Evolutionary conservation across 2,888 invertebrate genomes (phyloP).

Genomic region (Thecocarcelia acutangulata): DNA sequence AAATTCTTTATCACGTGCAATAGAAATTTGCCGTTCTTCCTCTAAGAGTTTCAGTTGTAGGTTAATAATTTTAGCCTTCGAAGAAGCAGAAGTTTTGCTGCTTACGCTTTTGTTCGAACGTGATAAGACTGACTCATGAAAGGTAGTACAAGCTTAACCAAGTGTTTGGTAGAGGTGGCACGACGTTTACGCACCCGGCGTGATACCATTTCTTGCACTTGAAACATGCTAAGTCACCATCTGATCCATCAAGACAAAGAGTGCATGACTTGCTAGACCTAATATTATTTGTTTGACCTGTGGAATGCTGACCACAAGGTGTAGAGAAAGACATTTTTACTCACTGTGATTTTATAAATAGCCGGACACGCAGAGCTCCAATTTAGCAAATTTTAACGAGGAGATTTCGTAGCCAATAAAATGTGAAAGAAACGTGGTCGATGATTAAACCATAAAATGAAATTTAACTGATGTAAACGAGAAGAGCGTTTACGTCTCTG

Average conservation of each 20-base stretch:
- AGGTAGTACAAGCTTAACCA: slow-evolving; percentile 10
- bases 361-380: too few relatives aligned
- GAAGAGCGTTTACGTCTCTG: too few relatives aligned
- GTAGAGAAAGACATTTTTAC: too few relatives aligned
- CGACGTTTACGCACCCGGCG: slow-evolving; percentile 1
- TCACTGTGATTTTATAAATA: too few relatives aligned
- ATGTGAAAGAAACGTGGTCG: too few relatives aligned
- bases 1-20: slow-evolving; percentile 18
- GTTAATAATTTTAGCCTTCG: not conserved
- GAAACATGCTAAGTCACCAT: slow-evolving; percentile 4
- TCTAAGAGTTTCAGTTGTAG: slow-evolving; percentile 11
- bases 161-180: not conserved
- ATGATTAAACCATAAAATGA: too few relatives aligned
- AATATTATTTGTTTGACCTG: too few relatives aligned
- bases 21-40: slow-evolving; percentile 5
- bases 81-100: slow-evolving; percentile 4
- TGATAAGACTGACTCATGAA: slow-evolving; percentile 1
- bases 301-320: too few relatives aligned
- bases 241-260: not conserved
- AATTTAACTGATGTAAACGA: too few relatives aligned
- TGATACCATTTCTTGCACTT: slow-evolving; percentile 19
- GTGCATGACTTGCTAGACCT: slow-evolving; percentile 22
- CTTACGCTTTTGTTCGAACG: not conserved
- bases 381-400: too few relatives aligned
- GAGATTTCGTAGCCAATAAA: too few relatives aligned